Evolutionary conservation across 2,113 vertebrate species (phyloP).

Genomic region (Lasiurus cinereus): DNA sequence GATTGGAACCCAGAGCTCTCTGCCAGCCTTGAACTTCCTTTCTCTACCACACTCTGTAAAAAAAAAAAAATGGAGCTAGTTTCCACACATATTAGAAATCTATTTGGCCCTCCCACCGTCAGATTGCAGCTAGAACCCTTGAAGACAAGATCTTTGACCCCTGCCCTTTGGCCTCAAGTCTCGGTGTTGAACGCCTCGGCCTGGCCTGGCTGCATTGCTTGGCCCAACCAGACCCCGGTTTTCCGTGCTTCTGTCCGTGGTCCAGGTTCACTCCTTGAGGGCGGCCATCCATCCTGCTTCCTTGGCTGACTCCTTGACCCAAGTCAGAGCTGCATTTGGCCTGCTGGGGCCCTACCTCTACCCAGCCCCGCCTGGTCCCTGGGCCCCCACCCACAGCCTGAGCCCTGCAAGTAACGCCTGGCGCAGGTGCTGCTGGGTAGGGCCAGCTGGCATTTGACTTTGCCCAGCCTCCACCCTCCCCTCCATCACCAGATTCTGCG

Average conservation of each 20-base stretch:
- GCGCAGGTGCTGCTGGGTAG: not conserved
- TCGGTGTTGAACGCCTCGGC: not conserved
- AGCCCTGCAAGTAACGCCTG: not conserved
- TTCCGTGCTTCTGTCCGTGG: no score
- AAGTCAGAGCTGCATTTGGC: not conserved
- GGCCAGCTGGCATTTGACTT: not conserved
- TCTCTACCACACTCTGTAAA: not conserved
- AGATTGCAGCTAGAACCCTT: not conserved
- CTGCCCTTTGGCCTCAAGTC: not conserved
- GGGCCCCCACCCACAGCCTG: not conserved
- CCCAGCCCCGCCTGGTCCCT: accelerated
- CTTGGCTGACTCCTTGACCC: not conserved
- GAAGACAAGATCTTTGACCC: not conserved
- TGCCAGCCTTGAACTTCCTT: not conserved
- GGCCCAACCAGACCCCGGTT: not conserved
- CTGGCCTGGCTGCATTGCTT: not conserved
- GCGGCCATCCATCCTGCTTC: not conserved
- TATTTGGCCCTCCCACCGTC: not conserved
- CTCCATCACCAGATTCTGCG: not conserved
- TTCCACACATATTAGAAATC: not conserved
- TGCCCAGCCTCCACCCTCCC: not conserved
- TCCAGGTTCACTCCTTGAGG: not conserved
- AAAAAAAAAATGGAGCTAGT: not conserved
- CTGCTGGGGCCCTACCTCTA: not conserved
- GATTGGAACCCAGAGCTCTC: not conserved